Conservation (phyloP, 2,888 invertebrate genomes). For the Acronicta alni region DNA sequence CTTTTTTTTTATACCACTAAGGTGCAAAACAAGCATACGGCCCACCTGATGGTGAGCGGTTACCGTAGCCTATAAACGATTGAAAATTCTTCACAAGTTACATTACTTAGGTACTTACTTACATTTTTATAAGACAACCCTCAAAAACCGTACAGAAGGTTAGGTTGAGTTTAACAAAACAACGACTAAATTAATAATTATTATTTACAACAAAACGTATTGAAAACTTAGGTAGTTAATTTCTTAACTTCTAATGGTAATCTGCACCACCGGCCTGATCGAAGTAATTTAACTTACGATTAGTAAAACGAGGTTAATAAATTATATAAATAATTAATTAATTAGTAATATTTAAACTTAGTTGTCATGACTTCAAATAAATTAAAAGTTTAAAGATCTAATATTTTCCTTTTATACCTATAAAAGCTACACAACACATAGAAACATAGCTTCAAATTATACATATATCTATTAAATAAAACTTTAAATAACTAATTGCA, state of each 20-base stretch:
- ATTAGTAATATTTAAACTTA: conserved; percentile 15
- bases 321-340: conserved; percentile 31
- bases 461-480: no score
- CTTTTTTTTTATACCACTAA: no score
- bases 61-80: no score
- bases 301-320: conserved; percentile 21
- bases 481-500: no score
- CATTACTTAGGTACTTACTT: no score
- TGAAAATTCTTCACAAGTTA: no score
- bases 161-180: conserved; percentile 1
- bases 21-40: no score
- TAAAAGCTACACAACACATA: no score
- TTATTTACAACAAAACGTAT: conserved; percentile 53
- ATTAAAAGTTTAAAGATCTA: no score
- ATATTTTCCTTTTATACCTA: no score
- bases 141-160: background rate
- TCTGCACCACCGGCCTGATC: conserved; percentile 89
- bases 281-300: conserved; percentile 53
- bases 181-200: conserved; percentile 44
- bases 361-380: conserved; percentile 31
- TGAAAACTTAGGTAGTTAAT: conserved; percentile 83
- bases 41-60: no score
- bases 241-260: conserved; percentile 84
- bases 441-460: no score
- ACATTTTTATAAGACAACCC: background rate